These are phyloP conservation scores for Podarcis cretensis DNA, from an alignment of 2,113 vertebrate species.

Conservation along the genomic window DNA sequence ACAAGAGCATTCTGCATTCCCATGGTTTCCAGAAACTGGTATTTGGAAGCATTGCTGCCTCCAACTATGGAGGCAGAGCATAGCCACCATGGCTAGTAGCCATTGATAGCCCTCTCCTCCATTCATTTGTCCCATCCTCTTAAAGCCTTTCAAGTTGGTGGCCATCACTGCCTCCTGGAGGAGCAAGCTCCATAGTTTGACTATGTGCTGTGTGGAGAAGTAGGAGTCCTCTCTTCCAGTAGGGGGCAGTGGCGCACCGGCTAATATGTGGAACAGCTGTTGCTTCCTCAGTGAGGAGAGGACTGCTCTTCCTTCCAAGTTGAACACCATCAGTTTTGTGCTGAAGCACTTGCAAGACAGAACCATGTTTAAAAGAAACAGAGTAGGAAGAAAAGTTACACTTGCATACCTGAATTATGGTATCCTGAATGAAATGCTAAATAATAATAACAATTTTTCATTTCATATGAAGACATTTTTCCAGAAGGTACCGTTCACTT, in stretches of 20 bases:
- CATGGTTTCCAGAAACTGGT: no score
- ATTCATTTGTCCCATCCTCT: no score
- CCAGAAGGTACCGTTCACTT: background rate
- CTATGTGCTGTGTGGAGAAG: background rate
- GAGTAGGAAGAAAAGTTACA: background rate
- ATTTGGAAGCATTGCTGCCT: no score
- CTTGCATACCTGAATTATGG: background rate
- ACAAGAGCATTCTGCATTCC: no score
- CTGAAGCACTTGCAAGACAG: background rate
- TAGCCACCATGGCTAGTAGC: no score
- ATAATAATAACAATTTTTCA: background rate
- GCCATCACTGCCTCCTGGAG: no score
- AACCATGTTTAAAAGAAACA: background rate
- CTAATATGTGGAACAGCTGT: rapidly evolving
- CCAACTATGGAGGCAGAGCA: no score
- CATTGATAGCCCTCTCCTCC: no score
- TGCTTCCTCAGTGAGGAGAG: background rate
- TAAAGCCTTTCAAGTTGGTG: no score
- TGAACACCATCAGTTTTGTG: background rate
- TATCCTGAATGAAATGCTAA: background rate
- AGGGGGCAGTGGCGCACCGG: background rate
- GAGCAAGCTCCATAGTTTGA: no score
- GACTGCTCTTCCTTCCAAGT: background rate
- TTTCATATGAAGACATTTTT: background rate
- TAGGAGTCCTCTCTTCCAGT: background rate